phyloP scores from a whole-genome alignment of 2,888 invertebrate genomes.

The Amitus sp. region DNA sequence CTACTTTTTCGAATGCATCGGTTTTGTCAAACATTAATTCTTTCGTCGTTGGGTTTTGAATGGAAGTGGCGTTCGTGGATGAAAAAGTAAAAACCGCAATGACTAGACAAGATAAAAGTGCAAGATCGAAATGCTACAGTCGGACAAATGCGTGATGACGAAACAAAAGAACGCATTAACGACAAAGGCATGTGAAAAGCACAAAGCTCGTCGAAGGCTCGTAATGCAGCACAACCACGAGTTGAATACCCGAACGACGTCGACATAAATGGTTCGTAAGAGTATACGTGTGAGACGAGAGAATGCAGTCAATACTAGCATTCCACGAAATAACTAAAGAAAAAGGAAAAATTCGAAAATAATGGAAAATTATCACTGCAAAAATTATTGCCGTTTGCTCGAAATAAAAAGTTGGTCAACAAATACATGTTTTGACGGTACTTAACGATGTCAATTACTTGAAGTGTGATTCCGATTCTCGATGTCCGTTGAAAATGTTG shows the following conservation, averaged over 20 bases:
- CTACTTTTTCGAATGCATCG: background rate
- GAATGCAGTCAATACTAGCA: constrained; percentile 31
- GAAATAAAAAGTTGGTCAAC: too few species aligned
- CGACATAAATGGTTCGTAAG: constrained; percentile 15
- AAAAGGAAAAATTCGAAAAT: too few species aligned
- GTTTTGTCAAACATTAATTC: background rate
- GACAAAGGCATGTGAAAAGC: constrained; percentile 31
- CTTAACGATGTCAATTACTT: too few species aligned
- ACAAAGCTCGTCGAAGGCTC: constrained; percentile 40
- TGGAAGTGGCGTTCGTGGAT: constrained; percentile 15
- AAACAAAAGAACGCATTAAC: constrained; percentile 34
- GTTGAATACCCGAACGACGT: constrained; percentile 34
- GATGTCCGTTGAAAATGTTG: too few species aligned
- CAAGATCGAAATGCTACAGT: constrained; percentile 37
- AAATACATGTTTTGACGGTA: too few species aligned
- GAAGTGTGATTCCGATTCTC: too few species aligned
- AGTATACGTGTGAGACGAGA: constrained; percentile 28
- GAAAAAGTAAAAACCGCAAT: constrained; percentile 33
- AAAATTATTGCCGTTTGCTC: constrained; percentile 39
- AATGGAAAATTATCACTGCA: constrained; percentile 41
- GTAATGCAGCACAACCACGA: constrained; percentile 33
- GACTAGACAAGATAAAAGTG: constrained; percentile 35
- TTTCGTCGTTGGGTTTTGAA: constrained; percentile 25
- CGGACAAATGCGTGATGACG: constrained; percentile 33
- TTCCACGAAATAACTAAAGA: constrained; percentile 21